Conservation (phyloP, 2,888 invertebrate genomes). For the Bedellia somnulentella region DNA sequence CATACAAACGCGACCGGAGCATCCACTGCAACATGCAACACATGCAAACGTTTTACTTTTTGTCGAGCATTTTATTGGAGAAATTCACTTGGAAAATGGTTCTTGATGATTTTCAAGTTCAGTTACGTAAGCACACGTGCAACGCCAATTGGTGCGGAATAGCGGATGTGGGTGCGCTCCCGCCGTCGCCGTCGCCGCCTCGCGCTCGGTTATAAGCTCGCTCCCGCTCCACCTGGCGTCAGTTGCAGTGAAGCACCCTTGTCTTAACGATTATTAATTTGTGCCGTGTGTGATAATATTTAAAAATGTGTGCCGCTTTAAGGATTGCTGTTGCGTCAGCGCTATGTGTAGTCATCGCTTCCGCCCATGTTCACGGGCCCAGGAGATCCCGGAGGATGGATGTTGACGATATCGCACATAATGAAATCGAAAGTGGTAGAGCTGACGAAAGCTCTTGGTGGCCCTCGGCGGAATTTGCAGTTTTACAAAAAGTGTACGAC, state of each 20-base stretch:
- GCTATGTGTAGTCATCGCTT: constrained; percentile 39
- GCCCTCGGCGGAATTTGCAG: constrained; percentile 60
- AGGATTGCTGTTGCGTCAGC: constrained; percentile 47
- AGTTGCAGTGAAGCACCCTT: constrained; percentile 50
- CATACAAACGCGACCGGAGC: too few relatives aligned
- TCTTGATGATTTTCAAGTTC: constrained; percentile 61
- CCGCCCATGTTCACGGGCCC: constrained; percentile 42
- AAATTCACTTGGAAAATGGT: constrained; percentile 61
- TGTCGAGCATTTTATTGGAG: constrained; percentile 57
- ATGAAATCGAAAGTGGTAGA: constrained; percentile 53
- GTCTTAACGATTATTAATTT: constrained; percentile 32
- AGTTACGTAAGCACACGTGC: constrained; percentile 60
- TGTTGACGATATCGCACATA: constrained; percentile 36
- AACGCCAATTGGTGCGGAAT: constrained; percentile 61
- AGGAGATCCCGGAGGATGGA: constrained; percentile 49
- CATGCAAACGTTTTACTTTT: constrained; percentile 46
- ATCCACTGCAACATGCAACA: neutral
- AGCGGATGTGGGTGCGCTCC: constrained; percentile 59
- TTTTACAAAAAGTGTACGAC: constrained; percentile 64
- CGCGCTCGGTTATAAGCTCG: constrained; percentile 56
- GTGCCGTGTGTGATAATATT: constrained; percentile 36
- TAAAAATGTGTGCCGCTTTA: constrained; percentile 41
- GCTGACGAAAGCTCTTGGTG: constrained; percentile 54
- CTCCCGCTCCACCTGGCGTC: constrained; percentile 37
- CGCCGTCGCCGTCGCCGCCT: constrained; percentile 28